These are phyloP conservation scores for Melanerpes formicivorus DNA, from an alignment of 2,113 vertebrate genomes.

Conservation along the genomic window DNA sequence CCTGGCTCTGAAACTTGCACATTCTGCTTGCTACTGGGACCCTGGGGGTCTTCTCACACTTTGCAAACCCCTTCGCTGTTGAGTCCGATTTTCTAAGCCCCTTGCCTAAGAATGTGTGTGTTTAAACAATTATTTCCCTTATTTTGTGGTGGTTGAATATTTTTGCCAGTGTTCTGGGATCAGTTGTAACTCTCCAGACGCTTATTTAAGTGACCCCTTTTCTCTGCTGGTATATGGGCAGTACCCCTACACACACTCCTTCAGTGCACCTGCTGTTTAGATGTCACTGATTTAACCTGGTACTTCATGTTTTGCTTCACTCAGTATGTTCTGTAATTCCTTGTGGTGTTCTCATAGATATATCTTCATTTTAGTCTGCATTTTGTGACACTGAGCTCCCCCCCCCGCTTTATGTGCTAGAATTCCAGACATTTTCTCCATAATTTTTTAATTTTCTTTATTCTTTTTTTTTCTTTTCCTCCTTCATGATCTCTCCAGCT, in stretches of 20 bases:
- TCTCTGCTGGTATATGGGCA: not conserved
- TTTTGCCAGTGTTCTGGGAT: not conserved
- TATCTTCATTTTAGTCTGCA: not conserved
- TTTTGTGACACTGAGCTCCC: not conserved
- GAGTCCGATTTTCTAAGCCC: accelerated
- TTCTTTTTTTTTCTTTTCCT: not conserved
- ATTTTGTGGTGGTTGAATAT: not conserved
- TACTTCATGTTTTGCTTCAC: not conserved
- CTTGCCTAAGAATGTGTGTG: accelerated
- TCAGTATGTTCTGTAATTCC: not conserved
- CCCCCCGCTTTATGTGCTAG: accelerated
- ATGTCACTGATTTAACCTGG: accelerated
- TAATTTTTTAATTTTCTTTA: not conserved
- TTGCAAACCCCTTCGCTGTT: not conserved
- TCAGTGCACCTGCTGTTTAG: accelerated
- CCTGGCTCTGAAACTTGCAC: accelerated
- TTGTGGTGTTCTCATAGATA: accelerated
- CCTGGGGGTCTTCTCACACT: not conserved
- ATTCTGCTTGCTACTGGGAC: accelerated
- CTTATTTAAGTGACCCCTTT: not conserved
- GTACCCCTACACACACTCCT: too few relatives aligned
- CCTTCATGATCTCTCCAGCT: accelerated
- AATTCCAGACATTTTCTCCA: accelerated
- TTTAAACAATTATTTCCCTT: not conserved
- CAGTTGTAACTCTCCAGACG: not conserved